A percentile compares a stretch with the other conserved stretches of the same genome.
These are phyloP conservation scores for Beaufortia kweichowensis DNA, from an alignment of 2,113 vertebrate species.

Conservation along the genomic window DNA sequence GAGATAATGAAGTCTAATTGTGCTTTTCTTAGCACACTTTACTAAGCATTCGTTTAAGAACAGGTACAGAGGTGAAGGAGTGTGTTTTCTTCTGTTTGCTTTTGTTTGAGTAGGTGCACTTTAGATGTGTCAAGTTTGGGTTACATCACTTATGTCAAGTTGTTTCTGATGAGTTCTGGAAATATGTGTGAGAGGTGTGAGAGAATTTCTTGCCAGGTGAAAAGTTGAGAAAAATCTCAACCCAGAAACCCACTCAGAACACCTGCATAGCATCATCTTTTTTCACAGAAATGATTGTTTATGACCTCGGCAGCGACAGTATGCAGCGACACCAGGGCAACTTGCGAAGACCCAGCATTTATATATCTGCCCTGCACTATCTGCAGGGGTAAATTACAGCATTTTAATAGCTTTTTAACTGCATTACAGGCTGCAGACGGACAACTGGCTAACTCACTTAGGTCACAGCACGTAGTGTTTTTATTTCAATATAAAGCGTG, in stretches of 20 bases:
- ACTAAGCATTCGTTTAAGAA: neutral
- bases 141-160: neutral
- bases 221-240: no score
- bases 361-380: conserved; percentile 19
- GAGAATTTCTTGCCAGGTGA: no score
- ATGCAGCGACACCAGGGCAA: neutral
- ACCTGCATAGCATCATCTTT: neutral
- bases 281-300: neutral
- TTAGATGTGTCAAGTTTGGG: neutral
- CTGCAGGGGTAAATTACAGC: conserved; percentile 63
- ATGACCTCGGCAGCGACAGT: no score
- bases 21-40: neutral
- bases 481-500: conserved; percentile 52
- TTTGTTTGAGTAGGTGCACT: neutral
- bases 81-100: neutral
- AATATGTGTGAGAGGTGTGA: neutral
- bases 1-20: conserved; percentile 44
- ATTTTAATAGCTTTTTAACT: conserved; percentile 61
- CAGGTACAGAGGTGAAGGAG: neutral
- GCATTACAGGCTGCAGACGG: conserved; percentile 51
- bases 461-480: conserved; percentile 54
- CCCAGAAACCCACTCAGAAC: no score
- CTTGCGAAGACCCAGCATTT: neutral
- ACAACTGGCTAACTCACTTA: conserved; percentile 52
- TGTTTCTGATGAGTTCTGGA: conserved; percentile 12